These are phyloP conservation scores for Triops longicaudatus DNA, from an alignment of 1,140 invertebrate species.

Conservation along the genomic window DNA sequence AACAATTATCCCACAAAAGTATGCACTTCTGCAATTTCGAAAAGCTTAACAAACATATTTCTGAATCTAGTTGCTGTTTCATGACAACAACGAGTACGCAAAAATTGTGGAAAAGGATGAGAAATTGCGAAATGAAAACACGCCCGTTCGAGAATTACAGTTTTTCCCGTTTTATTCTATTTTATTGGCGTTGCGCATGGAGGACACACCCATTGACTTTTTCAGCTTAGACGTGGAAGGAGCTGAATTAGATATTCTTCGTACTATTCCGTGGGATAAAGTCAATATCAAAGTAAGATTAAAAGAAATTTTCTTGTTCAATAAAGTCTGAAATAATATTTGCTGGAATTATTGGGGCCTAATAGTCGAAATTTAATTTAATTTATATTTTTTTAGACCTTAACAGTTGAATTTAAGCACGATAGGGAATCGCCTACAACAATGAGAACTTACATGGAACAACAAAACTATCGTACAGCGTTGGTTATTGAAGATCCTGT, in stretches of 20 bases:
- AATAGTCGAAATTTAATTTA: background rate
- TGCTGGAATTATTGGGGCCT: too few relatives aligned
- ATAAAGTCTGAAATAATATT: too few relatives aligned
- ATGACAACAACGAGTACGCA: background rate
- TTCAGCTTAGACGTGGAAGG: slow-evolving; percentile 40
- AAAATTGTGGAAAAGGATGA: background rate
- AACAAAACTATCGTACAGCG: background rate
- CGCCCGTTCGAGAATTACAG: slow-evolving; percentile 30
- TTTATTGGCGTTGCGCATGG: slow-evolving; percentile 39
- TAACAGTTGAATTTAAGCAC: background rate
- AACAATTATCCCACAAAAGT: background rate
- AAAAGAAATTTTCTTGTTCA: background rate
- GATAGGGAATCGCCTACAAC: background rate
- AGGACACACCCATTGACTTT: slow-evolving; percentile 40
- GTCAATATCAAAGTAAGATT: slow-evolving; percentile 22
- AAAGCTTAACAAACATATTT: background rate
- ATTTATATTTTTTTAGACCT: background rate
- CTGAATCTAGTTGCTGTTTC: background rate
- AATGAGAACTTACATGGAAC: background rate
- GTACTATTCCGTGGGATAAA: slow-evolving; percentile 35
- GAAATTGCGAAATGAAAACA: background rate
- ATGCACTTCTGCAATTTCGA: background rate
- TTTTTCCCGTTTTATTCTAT: slow-evolving; percentile 38
- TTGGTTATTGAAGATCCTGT: background rate
- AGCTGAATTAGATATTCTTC: slow-evolving; percentile 36